Conservation (phyloP, 1,140 invertebrate genomes). For the Drosophila lowei region DNA sequence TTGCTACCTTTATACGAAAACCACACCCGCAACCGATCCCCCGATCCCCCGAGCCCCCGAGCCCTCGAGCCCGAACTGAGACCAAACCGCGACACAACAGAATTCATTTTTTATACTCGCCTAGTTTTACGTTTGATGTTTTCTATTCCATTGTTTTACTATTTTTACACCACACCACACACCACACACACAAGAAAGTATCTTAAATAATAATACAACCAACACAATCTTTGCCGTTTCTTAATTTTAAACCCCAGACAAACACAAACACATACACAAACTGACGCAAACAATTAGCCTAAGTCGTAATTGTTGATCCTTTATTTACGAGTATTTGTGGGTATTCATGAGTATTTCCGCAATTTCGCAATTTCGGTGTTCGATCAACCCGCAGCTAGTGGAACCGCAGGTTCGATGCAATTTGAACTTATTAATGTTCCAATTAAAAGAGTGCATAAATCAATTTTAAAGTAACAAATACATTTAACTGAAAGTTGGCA, state of each 20-base stretch:
- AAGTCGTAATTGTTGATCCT: slow-evolving; percentile 63
- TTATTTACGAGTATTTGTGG: slow-evolving; percentile 26
- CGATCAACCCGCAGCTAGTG: slow-evolving; percentile 15
- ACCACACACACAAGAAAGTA: slow-evolving; percentile 11
- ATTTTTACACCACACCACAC: not conserved
- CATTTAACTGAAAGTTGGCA: slow-evolving; percentile 71
- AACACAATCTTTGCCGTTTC: slow-evolving; percentile 47
- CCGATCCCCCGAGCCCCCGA: slow-evolving; percentile 25
- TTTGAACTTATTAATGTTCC: slow-evolving; percentile 1
- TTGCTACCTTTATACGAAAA: slow-evolving; percentile 63
- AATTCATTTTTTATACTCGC: slow-evolving; percentile 73
- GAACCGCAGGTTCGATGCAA: slow-evolving; percentile 10
- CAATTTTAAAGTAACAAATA: slow-evolving; percentile 34
- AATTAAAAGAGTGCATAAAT: slow-evolving; percentile 36
- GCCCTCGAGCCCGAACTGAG: slow-evolving; percentile 22
- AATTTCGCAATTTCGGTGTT: slow-evolving; percentile 45
- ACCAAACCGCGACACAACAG: slow-evolving; percentile 36
- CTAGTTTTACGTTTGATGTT: slow-evolving; percentile 48
- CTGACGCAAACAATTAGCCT: slow-evolving; percentile 40
- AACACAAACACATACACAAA: slow-evolving; percentile 46
- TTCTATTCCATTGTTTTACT: slow-evolving; percentile 57
- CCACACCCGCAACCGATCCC: slow-evolving; percentile 26
- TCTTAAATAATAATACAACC: slow-evolving; percentile 34
- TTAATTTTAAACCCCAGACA: slow-evolving; percentile 45
- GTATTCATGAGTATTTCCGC: not conserved